Evolutionary conservation across 1,140 invertebrate species (phyloP).

Genomic region (Hylaeus volcanicus): DNA sequence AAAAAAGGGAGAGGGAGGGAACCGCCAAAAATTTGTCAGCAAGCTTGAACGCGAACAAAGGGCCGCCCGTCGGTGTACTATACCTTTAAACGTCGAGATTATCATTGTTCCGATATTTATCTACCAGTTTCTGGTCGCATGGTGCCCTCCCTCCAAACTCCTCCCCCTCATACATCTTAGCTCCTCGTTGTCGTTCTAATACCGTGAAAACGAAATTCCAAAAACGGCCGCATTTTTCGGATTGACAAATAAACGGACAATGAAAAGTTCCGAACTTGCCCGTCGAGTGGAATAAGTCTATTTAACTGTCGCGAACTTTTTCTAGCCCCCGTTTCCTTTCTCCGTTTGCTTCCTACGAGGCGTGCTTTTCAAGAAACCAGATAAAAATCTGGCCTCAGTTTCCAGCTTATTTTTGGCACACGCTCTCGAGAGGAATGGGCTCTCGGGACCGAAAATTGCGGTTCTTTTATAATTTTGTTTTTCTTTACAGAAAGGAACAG

Average conservation of each 20-base stretch:
- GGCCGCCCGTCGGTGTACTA: slow-evolving; percentile 23
- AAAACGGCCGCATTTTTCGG: slow-evolving; percentile 55
- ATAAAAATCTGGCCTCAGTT: not conserved
- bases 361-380: not conserved
- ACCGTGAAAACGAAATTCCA: slow-evolving; percentile 55
- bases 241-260: slow-evolving; percentile 72
- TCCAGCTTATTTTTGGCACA: not conserved
- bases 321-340: not conserved
- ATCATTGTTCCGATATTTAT: slow-evolving; percentile 77
- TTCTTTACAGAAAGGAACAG: too few species aligned
- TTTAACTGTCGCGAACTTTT: slow-evolving; percentile 59
- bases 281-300: slow-evolving; percentile 57
- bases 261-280: slow-evolving; percentile 38
- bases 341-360: slow-evolving; percentile 7
- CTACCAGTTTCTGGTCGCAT: slow-evolving; percentile 64
- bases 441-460: too few species aligned
- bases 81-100: slow-evolving; percentile 67
- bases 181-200: slow-evolving; percentile 44
- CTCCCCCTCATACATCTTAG: not conserved
- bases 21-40: slow-evolving; percentile 63
- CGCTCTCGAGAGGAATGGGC: not conserved
- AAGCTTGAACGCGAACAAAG: slow-evolving; percentile 61
- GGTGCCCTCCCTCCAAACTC: slow-evolving; percentile 1
- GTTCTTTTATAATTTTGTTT: too few species aligned
- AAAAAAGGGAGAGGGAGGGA: slow-evolving; percentile 33